These are phyloP conservation scores for Lathronympha strigana DNA, from an alignment of 2,888 invertebrate species.

Conservation along the genomic window DNA sequence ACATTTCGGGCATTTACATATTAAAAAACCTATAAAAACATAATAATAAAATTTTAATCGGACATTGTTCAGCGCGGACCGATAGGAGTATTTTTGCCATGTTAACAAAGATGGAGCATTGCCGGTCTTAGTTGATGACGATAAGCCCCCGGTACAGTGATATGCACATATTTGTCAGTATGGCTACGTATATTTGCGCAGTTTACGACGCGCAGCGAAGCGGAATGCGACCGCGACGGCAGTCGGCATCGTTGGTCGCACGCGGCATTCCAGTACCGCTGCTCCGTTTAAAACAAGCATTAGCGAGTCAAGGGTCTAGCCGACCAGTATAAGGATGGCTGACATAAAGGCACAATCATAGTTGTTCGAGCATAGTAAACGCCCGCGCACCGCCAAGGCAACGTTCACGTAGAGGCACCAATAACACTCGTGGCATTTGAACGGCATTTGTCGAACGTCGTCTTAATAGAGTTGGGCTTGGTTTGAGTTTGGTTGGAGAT, in stretches of 20 bases:
- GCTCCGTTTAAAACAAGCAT: background rate
- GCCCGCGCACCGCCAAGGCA: too few species aligned
- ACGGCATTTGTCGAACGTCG: too few species aligned
- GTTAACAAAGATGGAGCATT: background rate
- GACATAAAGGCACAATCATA: too few species aligned
- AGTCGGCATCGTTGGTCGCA: conserved; percentile 40
- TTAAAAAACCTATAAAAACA: too few species aligned
- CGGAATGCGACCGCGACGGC: conserved; percentile 43
- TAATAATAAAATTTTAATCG: too few species aligned
- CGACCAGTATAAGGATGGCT: background rate
- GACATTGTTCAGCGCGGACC: too few species aligned
- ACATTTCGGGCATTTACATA: too few species aligned
- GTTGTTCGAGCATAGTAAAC: background rate
- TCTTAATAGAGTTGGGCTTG: too few species aligned
- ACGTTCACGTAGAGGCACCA: too few species aligned
- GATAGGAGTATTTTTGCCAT: too few species aligned
- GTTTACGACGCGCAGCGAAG: conserved; percentile 42
- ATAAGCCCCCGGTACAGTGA: conserved; percentile 20
- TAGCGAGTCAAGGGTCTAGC: background rate
- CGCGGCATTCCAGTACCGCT: conserved; percentile 19
- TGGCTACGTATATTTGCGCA: conserved; percentile 30
- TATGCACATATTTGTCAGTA: conserved; percentile 37
- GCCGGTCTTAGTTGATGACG: background rate
- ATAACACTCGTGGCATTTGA: too few species aligned
- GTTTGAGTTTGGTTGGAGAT: too few species aligned